Conservation (phyloP, 1,140 invertebrate genomes). For the Saccostrea cuccullata region DNA sequence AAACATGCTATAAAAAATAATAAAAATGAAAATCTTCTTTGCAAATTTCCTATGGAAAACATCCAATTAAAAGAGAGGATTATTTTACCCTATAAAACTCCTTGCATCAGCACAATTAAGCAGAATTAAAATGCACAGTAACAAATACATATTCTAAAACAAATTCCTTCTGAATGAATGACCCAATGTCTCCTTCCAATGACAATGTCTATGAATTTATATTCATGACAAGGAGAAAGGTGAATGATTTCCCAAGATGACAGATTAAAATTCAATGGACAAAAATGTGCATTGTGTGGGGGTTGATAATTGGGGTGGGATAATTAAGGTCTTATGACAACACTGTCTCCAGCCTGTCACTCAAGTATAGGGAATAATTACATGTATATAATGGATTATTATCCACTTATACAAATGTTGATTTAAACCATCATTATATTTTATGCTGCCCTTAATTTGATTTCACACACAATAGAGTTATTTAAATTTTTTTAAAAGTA, state of each 20-base stretch:
- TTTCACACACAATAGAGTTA: background rate
- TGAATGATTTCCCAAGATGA: conserved; percentile 9
- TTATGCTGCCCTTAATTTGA: background rate
- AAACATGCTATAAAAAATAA: no score
- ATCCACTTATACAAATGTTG: background rate
- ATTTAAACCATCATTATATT: conserved; percentile 31
- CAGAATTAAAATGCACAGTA: background rate
- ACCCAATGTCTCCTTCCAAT: background rate
- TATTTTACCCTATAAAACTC: background rate
- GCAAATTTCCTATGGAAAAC: no score
- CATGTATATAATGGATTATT: background rate
- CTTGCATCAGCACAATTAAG: background rate
- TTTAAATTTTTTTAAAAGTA: background rate
- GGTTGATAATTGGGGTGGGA: background rate
- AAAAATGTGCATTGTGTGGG: background rate
- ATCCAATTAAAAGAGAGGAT: background rate
- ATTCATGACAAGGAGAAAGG: background rate
- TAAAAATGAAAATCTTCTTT: no score
- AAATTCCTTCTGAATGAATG: background rate
- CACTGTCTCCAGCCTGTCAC: background rate
- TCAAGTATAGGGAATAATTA: background rate
- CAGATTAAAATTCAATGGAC: background rate
- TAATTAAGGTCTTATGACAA: conserved; percentile 25
- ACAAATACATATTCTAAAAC: background rate
- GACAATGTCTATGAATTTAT: background rate